Percentiles rank a stretch among this genome's conserved stretches.
Conservation (phyloP, 2,888 invertebrate species). For the Pilophorus perplexus region DNA sequence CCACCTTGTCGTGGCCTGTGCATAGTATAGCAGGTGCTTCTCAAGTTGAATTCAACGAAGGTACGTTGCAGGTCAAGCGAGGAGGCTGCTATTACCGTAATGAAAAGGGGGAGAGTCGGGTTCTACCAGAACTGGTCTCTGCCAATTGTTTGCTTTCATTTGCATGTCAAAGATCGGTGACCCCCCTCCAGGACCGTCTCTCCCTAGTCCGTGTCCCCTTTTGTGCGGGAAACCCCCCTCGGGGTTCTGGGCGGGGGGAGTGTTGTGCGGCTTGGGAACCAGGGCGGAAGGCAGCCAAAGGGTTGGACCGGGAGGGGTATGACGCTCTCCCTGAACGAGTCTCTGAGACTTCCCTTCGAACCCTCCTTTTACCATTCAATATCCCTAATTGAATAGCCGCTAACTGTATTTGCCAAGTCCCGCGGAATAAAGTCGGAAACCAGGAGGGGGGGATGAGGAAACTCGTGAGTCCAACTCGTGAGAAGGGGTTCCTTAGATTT, state of each 20-base stretch:
- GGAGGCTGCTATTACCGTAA: slow-evolving; percentile 37
- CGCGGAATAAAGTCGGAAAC: slow-evolving; percentile 33
- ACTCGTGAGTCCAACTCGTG: too few relatives aligned
- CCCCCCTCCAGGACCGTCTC: slow-evolving; percentile 1
- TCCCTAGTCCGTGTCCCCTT: slow-evolving; percentile 1
- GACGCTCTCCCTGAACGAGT: background rate
- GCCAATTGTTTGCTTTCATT: slow-evolving; percentile 41
- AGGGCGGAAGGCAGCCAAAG: too few relatives aligned
- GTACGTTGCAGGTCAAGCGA: slow-evolving; percentile 35
- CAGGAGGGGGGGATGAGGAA: background rate
- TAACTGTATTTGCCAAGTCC: slow-evolving; percentile 39
- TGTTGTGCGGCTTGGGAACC: slow-evolving; percentile 25
- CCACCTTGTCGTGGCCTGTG: background rate
- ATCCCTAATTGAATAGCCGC: slow-evolving; percentile 38
- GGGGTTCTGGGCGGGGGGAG: background rate
- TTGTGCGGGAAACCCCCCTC: slow-evolving; percentile 23
- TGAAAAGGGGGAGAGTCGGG: slow-evolving; percentile 24
- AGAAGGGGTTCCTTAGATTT: slow-evolving; percentile 9
- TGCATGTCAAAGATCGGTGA: slow-evolving; percentile 39
- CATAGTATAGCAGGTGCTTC: background rate
- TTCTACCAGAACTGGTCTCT: slow-evolving; percentile 22
- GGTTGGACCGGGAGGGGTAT: too few relatives aligned
- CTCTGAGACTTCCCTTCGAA: too few relatives aligned
- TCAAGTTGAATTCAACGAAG: slow-evolving; percentile 38
- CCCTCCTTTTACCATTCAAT: slow-evolving; percentile 30